These are phyloP conservation scores for Drosophila villosipedis DNA, from an alignment of 2,888 invertebrate species.

Conservation along the genomic window DNA sequence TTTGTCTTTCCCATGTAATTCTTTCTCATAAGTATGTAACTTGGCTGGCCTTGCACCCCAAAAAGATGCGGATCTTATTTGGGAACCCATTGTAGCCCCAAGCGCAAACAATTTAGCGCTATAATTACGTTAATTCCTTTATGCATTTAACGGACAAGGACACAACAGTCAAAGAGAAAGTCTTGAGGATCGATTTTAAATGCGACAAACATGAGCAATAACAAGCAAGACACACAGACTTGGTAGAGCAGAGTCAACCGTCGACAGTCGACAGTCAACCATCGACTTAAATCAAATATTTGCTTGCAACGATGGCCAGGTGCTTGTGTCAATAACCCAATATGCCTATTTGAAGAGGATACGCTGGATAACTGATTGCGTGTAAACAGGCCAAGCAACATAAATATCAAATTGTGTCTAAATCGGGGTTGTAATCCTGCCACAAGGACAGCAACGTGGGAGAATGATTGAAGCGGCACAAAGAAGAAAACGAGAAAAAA, in stretches of 20 bases:
- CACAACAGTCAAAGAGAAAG: conserved; percentile 2
- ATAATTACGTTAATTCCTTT: conserved; percentile 53
- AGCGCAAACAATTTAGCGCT: conserved; percentile 14
- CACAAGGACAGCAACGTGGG: conserved; percentile 64
- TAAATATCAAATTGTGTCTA: conserved; percentile 65
- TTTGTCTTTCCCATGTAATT: conserved; percentile 56
- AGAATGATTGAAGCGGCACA: conserved; percentile 45
- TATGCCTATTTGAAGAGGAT: conserved; percentile 54
- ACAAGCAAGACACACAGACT: neutral
- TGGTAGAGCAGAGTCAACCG: neutral
- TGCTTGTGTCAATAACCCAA: conserved; percentile 68
- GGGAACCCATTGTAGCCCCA: conserved; percentile 14
- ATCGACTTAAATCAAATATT: conserved; percentile 46
- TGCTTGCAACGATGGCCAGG: conserved; percentile 65
- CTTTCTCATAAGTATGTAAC: conserved; percentile 18
- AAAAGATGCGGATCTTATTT: conserved; percentile 17
- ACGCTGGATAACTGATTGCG: conserved; percentile 41
- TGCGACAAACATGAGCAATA: conserved; percentile 34
- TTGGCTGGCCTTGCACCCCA: conserved; percentile 46
- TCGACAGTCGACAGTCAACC: neutral
- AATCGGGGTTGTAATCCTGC: conserved; percentile 55
- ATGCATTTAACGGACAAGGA: conserved; percentile 1
- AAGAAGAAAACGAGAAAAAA: conserved; percentile 9
- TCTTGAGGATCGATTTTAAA: conserved; percentile 27
- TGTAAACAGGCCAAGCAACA: conserved; percentile 34